Conservation (phyloP, 2,888 invertebrate genomes). For the Serripes groenlandicus region DNA sequence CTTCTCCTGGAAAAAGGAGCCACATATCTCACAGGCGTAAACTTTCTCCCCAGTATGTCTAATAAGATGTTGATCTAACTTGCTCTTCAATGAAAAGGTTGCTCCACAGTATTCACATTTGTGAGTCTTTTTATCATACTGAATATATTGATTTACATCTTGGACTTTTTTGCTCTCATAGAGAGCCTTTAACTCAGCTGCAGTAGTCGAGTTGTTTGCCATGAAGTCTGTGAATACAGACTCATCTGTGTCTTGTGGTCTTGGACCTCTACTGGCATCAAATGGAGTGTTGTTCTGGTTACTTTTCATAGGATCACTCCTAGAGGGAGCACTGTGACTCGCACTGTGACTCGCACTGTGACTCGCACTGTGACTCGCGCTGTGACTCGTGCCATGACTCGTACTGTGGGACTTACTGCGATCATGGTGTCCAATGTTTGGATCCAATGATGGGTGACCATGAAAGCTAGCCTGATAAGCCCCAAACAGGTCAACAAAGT, state of each 20-base stretch:
- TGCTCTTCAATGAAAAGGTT: conserved; percentile 14
- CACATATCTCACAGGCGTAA: conserved; percentile 10
- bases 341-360: no score
- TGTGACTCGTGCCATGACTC: no score
- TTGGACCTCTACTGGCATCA: background rate
- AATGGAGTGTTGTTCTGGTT: background rate
- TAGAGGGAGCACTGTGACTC: background rate
- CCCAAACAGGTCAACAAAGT: conserved; percentile 19
- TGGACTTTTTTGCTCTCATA: conserved; percentile 1
- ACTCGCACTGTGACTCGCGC: no score
- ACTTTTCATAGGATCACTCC: background rate
- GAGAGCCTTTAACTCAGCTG: conserved; percentile 6
- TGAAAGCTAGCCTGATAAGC: background rate
- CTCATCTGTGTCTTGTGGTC: conserved; percentile 1
- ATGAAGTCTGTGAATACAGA: conserved; percentile 20
- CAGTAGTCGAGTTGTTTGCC: background rate
- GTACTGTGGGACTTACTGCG: background rate
- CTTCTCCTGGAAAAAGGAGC: background rate
- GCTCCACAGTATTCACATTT: conserved; percentile 23
- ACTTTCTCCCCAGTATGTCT: conserved; percentile 14
- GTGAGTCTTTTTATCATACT: conserved; percentile 8
- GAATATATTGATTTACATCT: conserved; percentile 6
- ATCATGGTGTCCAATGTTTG: background rate
- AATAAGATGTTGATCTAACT: conserved; percentile 1
- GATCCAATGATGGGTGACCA: background rate